Evolutionary conservation across 1,140 invertebrate species (phyloP).

Genomic region (Mya arenaria): DNA sequence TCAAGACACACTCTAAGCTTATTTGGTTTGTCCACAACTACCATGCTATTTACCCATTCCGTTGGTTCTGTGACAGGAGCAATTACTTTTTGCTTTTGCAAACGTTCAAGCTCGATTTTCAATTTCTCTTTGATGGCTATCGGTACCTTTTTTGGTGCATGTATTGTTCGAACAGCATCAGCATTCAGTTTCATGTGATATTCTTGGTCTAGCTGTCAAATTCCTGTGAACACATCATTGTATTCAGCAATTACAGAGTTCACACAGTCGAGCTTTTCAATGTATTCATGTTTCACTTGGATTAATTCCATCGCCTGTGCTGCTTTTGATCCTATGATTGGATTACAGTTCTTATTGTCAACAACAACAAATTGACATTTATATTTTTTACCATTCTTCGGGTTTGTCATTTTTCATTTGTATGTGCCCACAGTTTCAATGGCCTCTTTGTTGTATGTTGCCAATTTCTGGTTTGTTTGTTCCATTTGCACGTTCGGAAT

Average conservation of each 20-base stretch:
- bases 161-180: background rate
- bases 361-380: conserved; percentile 49
- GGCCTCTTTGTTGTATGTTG: no score
- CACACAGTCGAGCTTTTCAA: background rate
- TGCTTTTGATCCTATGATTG: conserved; percentile 28
- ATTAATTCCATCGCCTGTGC: conserved; percentile 50
- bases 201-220: background rate
- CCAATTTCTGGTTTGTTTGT: no score
- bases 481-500: no score
- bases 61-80: conserved; percentile 38
- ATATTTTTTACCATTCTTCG: no score
- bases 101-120: conserved; percentile 48
- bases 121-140: conserved; percentile 29
- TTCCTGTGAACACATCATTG: no score
- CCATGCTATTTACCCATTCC: conserved; percentile 42
- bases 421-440: no score
- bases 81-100: conserved; percentile 65
- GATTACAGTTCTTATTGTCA: conserved; percentile 22
- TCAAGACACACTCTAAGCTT: conserved; percentile 54
- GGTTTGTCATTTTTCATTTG: no score
- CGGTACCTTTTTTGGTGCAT: background rate
- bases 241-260: background rate
- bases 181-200: background rate
- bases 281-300: conserved; percentile 31
- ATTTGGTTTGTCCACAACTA: conserved; percentile 59